A percentile compares a stretch with the other conserved stretches of the same genome.
Conservation (phyloP, 1,140 invertebrate genomes). For the Polypedilum vanderplanki region DNA sequence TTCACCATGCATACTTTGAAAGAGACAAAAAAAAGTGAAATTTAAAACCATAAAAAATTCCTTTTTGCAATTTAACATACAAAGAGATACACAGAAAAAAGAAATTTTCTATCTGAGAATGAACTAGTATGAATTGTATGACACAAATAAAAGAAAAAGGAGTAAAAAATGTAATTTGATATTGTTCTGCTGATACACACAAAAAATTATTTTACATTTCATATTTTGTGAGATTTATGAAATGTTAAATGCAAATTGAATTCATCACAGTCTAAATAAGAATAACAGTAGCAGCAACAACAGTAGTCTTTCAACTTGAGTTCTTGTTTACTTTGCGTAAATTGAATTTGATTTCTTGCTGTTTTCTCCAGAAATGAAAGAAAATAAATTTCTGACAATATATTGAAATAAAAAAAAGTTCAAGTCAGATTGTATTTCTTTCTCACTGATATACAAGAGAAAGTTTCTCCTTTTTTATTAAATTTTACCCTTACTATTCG, state of each 20-base stretch:
- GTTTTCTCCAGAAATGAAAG: background rate
- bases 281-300: background rate
- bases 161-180: no score
- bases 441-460: background rate
- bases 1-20: no score
- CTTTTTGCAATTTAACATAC: no score
- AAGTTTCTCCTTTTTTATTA: background rate
- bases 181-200: background rate
- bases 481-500: background rate
- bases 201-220: background rate
- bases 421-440: slow-evolving; percentile 3
- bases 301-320: background rate
- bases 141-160: no score
- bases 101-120: no score
- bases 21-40: no score
- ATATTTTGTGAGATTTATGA: background rate
- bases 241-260: slow-evolving; percentile 27
- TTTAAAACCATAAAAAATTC: no score
- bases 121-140: no score
- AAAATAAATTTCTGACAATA: background rate
- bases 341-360: slow-evolving; percentile 27
- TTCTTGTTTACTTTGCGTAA: slow-evolving; percentile 21
- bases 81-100: no score
- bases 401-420: background rate
- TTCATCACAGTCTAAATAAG: background rate